phyloP scores from a whole-genome alignment of 2,888 invertebrate species.

The Parnassius glacialis region DNA sequence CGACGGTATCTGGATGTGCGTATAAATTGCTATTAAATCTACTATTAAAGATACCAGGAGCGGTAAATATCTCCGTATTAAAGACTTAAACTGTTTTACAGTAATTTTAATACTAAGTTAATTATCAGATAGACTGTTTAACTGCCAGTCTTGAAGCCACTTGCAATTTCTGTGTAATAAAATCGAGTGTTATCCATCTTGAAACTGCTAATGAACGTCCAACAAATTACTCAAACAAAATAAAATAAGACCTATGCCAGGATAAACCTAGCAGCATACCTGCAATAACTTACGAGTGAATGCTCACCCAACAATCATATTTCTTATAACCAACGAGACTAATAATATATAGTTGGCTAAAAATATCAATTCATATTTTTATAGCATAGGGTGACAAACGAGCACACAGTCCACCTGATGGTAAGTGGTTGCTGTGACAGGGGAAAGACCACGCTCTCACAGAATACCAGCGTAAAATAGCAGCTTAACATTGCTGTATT shows the following conservation, averaged over 20 bases:
- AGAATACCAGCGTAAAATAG: too few relatives aligned
- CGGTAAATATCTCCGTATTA: conserved; percentile 10
- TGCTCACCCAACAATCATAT: too few relatives aligned
- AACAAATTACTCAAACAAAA: conserved; percentile 5
- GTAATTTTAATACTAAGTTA: conserved; percentile 24
- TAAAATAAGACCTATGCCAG: conserved; percentile 3
- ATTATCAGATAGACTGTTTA: conserved; percentile 28
- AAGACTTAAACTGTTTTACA: conserved; percentile 14
- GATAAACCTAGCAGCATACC: background rate
- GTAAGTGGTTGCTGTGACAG: too few relatives aligned
- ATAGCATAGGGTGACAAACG: too few relatives aligned
- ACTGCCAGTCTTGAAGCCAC: conserved; percentile 10
- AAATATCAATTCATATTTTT: too few relatives aligned
- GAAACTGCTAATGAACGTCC: conserved; percentile 13
- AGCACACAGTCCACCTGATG: too few relatives aligned
- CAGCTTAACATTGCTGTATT: too few relatives aligned
- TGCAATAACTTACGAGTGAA: too few relatives aligned
- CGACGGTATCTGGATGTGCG: conserved; percentile 10
- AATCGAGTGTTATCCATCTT: conserved; percentile 10
- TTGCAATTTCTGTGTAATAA: conserved; percentile 22
- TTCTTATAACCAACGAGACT: too few relatives aligned
- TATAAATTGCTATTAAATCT: conserved; percentile 21
- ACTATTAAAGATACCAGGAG: conserved; percentile 16
- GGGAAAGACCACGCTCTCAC: too few relatives aligned
- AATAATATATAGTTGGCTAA: too few relatives aligned